Percentiles rank a stretch among this genome's conserved stretches.
These are phyloP conservation scores for Willowsia nigromaculata DNA, from an alignment of 2,888 invertebrate genomes.

Conservation along the genomic window DNA sequence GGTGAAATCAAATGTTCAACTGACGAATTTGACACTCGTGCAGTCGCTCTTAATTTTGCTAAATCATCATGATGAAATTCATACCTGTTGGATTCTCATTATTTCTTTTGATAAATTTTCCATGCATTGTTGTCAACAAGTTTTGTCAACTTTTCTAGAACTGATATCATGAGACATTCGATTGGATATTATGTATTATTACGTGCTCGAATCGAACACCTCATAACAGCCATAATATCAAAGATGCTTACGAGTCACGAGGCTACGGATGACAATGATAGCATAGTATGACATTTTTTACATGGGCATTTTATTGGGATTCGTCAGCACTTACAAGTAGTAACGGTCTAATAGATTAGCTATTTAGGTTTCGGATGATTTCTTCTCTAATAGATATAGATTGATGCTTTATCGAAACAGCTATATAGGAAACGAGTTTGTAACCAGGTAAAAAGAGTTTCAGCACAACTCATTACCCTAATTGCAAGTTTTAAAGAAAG, in stretches of 20 bases:
- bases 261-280: too few species aligned
- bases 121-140: slow-evolving; percentile 51
- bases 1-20: slow-evolving; percentile 1
- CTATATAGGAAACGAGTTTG: slow-evolving; percentile 31
- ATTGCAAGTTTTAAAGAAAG: neutral
- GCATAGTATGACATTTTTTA: too few species aligned
- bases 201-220: too few species aligned
- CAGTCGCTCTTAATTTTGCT: neutral
- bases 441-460: neutral
- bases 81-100: neutral
- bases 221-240: too few species aligned
- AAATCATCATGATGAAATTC: neutral
- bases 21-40: neutral
- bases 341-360: neutral
- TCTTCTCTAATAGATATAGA: neutral
- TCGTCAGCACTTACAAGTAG: too few species aligned
- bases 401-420: neutral
- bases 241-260: too few species aligned
- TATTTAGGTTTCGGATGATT: neutral
- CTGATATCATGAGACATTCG: too few species aligned
- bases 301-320: too few species aligned
- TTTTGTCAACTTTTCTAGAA: too few species aligned
- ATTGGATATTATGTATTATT: too few species aligned
- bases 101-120: slow-evolving; percentile 11
- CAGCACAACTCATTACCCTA: neutral